These are phyloP conservation scores for Xenops minutus DNA, from an alignment of 2,797 vertebrate genomes.

Conservation along the genomic window DNA sequence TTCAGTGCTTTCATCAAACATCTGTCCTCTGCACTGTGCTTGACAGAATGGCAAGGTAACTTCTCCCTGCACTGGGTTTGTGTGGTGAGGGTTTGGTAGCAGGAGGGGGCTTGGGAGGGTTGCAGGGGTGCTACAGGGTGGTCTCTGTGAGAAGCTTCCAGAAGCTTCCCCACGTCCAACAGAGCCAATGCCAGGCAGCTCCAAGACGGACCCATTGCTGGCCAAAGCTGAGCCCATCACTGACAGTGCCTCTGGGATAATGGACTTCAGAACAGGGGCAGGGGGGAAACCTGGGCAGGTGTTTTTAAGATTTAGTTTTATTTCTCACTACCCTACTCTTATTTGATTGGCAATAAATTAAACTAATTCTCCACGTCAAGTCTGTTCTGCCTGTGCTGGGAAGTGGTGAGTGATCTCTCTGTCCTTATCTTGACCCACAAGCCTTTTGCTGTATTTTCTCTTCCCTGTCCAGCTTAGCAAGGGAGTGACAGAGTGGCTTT, in stretches of 20 bases:
- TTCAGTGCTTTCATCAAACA: slow-evolving; percentile 58
- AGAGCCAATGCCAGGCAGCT: not conserved
- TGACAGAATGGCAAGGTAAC: slow-evolving; percentile 34
- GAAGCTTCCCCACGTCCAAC: no score
- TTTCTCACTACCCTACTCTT: not conserved
- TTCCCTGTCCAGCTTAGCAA: not conserved
- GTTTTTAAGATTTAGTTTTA: not conserved
- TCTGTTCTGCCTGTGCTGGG: not conserved
- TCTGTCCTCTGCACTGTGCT: slow-evolving; percentile 47
- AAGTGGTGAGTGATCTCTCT: not conserved
- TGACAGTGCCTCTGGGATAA: not conserved
- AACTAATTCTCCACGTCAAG: not conserved
- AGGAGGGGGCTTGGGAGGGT: not conserved
- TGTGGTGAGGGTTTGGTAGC: not conserved
- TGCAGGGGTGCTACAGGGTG: not conserved
- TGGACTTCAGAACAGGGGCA: no score
- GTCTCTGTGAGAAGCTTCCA: not conserved
- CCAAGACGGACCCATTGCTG: not conserved
- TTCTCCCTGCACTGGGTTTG: not conserved
- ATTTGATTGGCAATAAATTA: not conserved
- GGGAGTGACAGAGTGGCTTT: not conserved
- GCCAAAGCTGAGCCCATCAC: not conserved
- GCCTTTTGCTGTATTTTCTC: not conserved
- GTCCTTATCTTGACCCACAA: not conserved
- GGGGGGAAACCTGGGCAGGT: accelerated